Conservation (phyloP, 2,888 invertebrate genomes). For the Metacarcinus magister region DNA sequence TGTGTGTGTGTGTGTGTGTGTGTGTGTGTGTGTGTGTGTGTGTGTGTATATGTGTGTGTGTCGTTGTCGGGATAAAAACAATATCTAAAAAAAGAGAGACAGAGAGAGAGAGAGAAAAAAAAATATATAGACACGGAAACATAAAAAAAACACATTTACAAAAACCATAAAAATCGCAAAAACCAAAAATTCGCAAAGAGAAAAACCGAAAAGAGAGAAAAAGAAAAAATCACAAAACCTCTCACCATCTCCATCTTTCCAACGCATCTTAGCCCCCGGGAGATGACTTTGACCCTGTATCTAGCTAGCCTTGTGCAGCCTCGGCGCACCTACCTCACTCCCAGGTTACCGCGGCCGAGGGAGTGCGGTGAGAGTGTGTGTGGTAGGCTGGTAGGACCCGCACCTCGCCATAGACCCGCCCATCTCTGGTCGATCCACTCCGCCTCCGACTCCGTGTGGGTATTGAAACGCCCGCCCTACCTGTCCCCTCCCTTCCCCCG, state of each 20-base stretch:
- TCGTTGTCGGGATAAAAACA: background rate
- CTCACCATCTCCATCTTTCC: background rate
- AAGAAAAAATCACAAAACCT: background rate
- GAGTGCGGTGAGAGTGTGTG: background rate
- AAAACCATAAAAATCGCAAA: background rate
- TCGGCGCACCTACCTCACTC: background rate
- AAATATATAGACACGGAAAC: background rate
- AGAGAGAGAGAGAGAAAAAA: background rate
- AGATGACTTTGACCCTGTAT: too few relatives aligned
- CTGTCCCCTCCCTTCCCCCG: background rate
- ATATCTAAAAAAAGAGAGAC: background rate
- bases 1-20: slow-evolving; percentile 20
- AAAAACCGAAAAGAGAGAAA: background rate
- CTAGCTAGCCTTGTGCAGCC: too few relatives aligned
- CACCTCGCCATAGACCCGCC: background rate
- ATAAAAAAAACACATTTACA: too few relatives aligned
- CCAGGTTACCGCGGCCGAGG: background rate
- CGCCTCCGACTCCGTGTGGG: background rate
- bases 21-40: background rate
- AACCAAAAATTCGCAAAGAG: background rate
- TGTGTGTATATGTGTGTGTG: background rate
- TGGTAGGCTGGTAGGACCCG: background rate
- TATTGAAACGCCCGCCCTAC: background rate
- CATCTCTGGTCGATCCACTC: background rate
- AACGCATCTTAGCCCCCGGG: too few relatives aligned